Conservation (phyloP, 2,113 vertebrate species). For the Pteropus alecto region DNA sequence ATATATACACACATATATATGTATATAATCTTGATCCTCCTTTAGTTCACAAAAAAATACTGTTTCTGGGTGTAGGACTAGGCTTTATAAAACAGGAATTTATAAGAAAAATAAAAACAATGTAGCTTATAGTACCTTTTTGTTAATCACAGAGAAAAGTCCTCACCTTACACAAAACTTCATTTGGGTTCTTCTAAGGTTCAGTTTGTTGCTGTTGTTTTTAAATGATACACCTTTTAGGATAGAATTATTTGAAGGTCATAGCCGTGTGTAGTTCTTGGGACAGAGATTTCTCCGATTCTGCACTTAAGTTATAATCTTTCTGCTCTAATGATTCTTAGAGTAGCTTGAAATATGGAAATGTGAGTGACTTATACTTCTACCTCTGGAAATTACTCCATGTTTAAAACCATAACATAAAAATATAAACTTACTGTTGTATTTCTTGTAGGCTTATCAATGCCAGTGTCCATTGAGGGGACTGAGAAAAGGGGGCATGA, state of each 20-base stretch:
- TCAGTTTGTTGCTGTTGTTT: background rate
- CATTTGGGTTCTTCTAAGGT: background rate
- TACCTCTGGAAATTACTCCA: background rate
- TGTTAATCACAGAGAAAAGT: background rate
- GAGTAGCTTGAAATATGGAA: background rate
- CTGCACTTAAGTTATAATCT: background rate
- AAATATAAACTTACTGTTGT: background rate
- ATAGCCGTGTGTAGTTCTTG: background rate
- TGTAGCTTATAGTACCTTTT: background rate
- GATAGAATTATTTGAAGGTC: background rate
- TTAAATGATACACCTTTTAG: background rate
- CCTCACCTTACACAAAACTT: background rate
- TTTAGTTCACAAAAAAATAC: background rate
- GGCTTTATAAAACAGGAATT: background rate
- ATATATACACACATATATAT: background rate
- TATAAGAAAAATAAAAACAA: background rate
- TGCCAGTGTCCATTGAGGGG: background rate
- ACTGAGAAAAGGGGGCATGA: background rate
- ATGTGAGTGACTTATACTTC: background rate
- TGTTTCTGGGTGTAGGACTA: background rate
- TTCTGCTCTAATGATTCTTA: background rate
- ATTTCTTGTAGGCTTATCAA: background rate
- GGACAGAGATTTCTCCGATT: background rate
- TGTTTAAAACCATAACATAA: constrained; percentile 18
- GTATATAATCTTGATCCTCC: background rate